A percentile compares a stretch with the other conserved stretches of the same genome.
Evolutionary conservation across 2,888 invertebrate species (phyloP).

Genomic region (Scotopteryx bipunctaria): DNA sequence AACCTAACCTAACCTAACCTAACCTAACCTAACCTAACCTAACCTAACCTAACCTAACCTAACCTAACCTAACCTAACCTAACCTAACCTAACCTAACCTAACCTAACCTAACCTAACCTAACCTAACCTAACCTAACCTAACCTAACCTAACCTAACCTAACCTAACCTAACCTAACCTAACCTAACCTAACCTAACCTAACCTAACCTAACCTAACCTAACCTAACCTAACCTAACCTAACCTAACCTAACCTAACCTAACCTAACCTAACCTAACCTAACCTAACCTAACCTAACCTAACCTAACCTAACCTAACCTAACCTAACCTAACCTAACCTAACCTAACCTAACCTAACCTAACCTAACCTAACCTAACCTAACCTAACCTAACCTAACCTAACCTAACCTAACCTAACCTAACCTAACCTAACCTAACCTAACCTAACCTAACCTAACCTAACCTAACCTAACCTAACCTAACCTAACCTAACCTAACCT

Average conservation of each 20-base stretch:
- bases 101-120: slow-evolving; percentile 39
- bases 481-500: slow-evolving; percentile 36
- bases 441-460: slow-evolving; percentile 26
- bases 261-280: slow-evolving; percentile 37
- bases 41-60: slow-evolving; percentile 28
- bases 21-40: slow-evolving; percentile 28
- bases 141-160: slow-evolving; percentile 34
- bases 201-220: slow-evolving; percentile 35
- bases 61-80: slow-evolving; percentile 32
- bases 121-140: slow-evolving; percentile 39
- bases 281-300: slow-evolving; percentile 33
- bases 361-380: slow-evolving; percentile 38
- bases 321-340: slow-evolving; percentile 32
- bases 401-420: slow-evolving; percentile 38
- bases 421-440: slow-evolving; percentile 34
- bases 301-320: slow-evolving; percentile 24
- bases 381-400: slow-evolving; percentile 39
- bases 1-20: slow-evolving; percentile 36
- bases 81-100: slow-evolving; percentile 38
- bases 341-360: slow-evolving; percentile 36
- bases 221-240: slow-evolving; percentile 38
- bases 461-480: slow-evolving; percentile 33
- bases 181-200: slow-evolving; percentile 30
- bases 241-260: slow-evolving; percentile 39
- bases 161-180: slow-evolving; percentile 23